Percentiles rank a stretch among this genome's conserved stretches.
These are phyloP conservation scores for Aurelia sp. DNA, from an alignment of 30 jellyfish, hydroid and myxozoan species.

Conservation along the genomic window DNA sequence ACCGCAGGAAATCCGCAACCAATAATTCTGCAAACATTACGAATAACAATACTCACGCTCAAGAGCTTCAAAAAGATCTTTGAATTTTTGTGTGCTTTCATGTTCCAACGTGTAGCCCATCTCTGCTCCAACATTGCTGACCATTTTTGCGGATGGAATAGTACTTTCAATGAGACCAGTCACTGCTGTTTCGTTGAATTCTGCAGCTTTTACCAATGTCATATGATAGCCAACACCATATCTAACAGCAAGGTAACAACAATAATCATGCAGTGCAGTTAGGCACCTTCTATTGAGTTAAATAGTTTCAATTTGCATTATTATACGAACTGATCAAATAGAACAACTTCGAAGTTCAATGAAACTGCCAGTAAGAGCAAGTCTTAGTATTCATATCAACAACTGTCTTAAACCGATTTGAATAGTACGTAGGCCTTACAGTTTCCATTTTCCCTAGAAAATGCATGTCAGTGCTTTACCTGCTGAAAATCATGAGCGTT, in stretches of 20 bases:
- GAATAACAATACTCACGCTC: conserved; percentile 60
- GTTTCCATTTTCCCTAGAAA: no score
- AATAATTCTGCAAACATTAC: neutral
- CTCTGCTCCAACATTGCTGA: conserved; percentile 88
- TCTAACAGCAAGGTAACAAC: conserved; percentile 24
- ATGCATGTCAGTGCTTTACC: no score
- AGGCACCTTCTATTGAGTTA: no score
- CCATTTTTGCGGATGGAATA: conserved; percentile 87
- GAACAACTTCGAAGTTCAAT: no score
- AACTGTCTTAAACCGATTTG: no score
- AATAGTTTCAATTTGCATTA: no score
- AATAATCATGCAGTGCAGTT: no score
- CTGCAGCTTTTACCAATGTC: conserved; percentile 81
- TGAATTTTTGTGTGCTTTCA: conserved; percentile 73
- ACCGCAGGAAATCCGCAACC: neutral
- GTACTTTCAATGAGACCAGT: conserved; percentile 20
- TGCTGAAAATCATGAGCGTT: no score
- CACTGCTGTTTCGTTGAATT: conserved; percentile 64
- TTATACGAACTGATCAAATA: no score
- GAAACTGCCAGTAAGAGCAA: no score
- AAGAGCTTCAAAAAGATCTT: conserved; percentile 70
- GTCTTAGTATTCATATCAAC: no score
- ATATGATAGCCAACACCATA: conserved; percentile 97
- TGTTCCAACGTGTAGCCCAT: conserved; percentile 83
- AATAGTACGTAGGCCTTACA: no score